A percentile compares a stretch with the other conserved stretches of the same genome.
Evolutionary conservation across 2,797 vertebrate species (phyloP).

Genomic region (Sebastes matsubarae): DNA sequence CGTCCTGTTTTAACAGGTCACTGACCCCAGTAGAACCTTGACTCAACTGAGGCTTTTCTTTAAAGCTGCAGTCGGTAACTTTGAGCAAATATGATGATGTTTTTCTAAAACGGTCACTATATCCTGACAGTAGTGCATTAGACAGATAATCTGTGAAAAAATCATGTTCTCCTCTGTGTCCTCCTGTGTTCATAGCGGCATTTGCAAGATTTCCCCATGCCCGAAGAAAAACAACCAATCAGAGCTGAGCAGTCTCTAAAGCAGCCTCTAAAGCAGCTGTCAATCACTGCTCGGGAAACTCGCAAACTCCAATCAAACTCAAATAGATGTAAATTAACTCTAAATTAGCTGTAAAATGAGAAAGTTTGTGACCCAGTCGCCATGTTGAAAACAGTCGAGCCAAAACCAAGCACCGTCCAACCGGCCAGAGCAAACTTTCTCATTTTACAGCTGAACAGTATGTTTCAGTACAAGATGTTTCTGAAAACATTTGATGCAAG

Average conservation of each 20-base stretch:
- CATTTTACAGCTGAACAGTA: background rate
- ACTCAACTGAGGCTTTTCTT: background rate
- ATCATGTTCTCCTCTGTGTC: too few relatives aligned
- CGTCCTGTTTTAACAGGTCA: background rate
- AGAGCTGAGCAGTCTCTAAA: too few relatives aligned
- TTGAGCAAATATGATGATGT: too few relatives aligned
- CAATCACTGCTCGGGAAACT: too few relatives aligned
- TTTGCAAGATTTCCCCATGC: too few relatives aligned
- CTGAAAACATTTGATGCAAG: background rate
- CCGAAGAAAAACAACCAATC: too few relatives aligned
- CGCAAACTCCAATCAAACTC: too few relatives aligned
- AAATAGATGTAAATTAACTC: too few relatives aligned
- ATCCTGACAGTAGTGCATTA: background rate
- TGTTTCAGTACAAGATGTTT: background rate
- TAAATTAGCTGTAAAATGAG: background rate
- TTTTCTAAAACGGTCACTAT: background rate
- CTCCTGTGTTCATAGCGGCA: too few relatives aligned
- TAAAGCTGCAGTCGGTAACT: background rate
- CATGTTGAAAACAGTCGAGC: too few relatives aligned
- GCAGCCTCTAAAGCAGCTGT: too few relatives aligned
- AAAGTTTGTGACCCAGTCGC: rapidly evolving
- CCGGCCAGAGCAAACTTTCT: background rate
- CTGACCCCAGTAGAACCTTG: background rate
- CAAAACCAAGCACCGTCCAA: too few relatives aligned
- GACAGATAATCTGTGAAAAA: background rate